Conservation (phyloP, 2,797 vertebrate species). For the Cephalopachus bancanus region DNA sequence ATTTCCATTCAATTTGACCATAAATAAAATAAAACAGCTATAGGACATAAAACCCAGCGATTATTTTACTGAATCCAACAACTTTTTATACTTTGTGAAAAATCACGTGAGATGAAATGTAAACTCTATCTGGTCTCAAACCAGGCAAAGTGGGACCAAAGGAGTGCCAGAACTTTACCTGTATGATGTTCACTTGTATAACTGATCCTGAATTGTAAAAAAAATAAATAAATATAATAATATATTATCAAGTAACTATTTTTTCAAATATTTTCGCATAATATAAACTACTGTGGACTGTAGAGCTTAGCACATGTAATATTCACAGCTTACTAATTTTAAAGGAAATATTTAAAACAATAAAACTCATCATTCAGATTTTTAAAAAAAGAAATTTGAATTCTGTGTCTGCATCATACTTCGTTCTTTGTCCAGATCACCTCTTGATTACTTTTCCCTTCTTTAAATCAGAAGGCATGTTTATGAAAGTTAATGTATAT, state of each 20-base stretch:
- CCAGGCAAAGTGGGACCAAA: too few relatives aligned
- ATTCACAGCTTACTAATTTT: not conserved
- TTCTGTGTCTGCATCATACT: not conserved
- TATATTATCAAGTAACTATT: not conserved
- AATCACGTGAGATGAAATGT: not conserved
- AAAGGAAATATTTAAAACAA: not conserved
- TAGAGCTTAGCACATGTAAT: not conserved
- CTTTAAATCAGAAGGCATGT: not conserved
- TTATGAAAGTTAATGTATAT: not conserved
- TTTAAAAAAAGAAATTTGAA: not conserved
- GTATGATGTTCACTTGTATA: too few relatives aligned
- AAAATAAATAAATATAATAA: not conserved
- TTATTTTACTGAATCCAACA: slow-evolving; percentile 39
- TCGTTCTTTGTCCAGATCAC: not conserved
- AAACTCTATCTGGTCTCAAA: not conserved
- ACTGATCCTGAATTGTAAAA: too few relatives aligned
- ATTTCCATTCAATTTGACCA: slow-evolving; percentile 17
- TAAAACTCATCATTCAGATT: not conserved
- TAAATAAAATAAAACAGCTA: slow-evolving; percentile 40
- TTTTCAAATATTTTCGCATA: slow-evolving; percentile 2
- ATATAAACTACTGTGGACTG: not conserved
- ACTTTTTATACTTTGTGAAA: not conserved
- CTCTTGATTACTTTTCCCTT: not conserved
- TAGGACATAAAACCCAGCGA: not conserved
- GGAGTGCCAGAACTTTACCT: too few relatives aligned